A percentile compares a stretch with the other conserved stretches of the same genome.
Evolutionary conservation across 2,888 invertebrate genomes (phyloP).

Genomic region (Eupithecia abbreviata): DNA sequence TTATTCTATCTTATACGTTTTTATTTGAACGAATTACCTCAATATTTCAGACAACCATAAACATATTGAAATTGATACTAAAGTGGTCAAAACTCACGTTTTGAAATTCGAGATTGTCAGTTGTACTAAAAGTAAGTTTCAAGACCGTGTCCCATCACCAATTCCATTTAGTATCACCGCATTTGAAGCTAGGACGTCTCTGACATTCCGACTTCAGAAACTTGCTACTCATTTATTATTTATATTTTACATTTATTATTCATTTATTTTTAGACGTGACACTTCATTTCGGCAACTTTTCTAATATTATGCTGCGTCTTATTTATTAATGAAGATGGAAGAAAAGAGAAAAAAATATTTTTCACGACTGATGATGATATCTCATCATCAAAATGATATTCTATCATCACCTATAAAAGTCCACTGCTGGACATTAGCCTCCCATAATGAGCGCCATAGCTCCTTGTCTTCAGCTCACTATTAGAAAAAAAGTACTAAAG

Average conservation of each 20-base stretch:
- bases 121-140: background rate
- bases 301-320: slow-evolving; percentile 10
- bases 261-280: slow-evolving; percentile 20
- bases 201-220: slow-evolving; percentile 28
- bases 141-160: slow-evolving; percentile 21
- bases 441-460: too few relatives aligned
- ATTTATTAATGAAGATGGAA: background rate
- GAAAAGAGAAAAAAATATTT: too few relatives aligned
- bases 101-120: background rate
- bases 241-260: slow-evolving; percentile 30
- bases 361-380: too few relatives aligned
- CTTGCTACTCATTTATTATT: slow-evolving; percentile 28
- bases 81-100: background rate
- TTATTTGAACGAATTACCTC: background rate
- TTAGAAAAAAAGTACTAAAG: too few relatives aligned
- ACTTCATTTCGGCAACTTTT: slow-evolving; percentile 24
- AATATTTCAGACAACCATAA: background rate
- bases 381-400: too few relatives aligned
- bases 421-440: too few relatives aligned
- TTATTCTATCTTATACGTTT: background rate
- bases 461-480: too few relatives aligned
- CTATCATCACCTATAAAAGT: too few relatives aligned
- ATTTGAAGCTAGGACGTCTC: slow-evolving; percentile 25
- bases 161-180: slow-evolving; percentile 22
- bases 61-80: background rate